Evolutionary conservation across 2,888 invertebrate genomes (phyloP), one percentile per base, ranked within the genome.

Genomic region (Nomada ferruginata): DNA sequence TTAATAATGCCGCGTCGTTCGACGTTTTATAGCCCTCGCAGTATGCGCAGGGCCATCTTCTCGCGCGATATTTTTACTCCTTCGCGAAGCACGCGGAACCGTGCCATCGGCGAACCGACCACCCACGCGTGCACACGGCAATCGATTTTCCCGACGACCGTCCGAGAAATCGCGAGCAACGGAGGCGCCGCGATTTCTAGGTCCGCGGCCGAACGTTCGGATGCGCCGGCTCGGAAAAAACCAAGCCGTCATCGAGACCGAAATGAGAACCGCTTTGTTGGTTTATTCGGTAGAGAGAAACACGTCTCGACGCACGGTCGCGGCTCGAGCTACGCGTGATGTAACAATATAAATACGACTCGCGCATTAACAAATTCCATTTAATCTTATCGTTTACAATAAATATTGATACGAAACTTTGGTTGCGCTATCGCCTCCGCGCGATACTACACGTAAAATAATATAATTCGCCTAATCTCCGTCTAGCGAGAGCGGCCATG

Each of bases 351-450:
- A 92, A 92, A 91, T 92, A 92, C 88, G 74, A 83, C 66, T 61
- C 79, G 74, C 87, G 87, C 86, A 89, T 91, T 90, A 92, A 92
- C 90, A 87, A 91, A 91, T 92, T 91, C 85, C 80, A 63, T 85
- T 89, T 91, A 91, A 92, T 92, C 92, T 93, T 92, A 92, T 92
- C 93, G 87, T 91, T 90, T 89, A 90, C 89, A 91, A 92, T 92
- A 91, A 93, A 93, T 92, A 92, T 92, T 92, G 92, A 93, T 92
- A 91, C 84, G 90, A 90, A 90, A 89, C 89, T 91, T 90, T 90
- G 89, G 88, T 91, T 90, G 84, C 82, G 88, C 88, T 91, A 91
- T 92, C 91, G 77, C 72, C 79, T 42, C 66, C 55, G 65, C 64
- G 79, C 80, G 85, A 83, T 82, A 84, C 76, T 87, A 85, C 88